Percentiles rank a stretch among this genome's conserved stretches.
Evolutionary conservation across 2,888 invertebrate species (phyloP).

Genomic region (Tanypteryx hageni): DNA sequence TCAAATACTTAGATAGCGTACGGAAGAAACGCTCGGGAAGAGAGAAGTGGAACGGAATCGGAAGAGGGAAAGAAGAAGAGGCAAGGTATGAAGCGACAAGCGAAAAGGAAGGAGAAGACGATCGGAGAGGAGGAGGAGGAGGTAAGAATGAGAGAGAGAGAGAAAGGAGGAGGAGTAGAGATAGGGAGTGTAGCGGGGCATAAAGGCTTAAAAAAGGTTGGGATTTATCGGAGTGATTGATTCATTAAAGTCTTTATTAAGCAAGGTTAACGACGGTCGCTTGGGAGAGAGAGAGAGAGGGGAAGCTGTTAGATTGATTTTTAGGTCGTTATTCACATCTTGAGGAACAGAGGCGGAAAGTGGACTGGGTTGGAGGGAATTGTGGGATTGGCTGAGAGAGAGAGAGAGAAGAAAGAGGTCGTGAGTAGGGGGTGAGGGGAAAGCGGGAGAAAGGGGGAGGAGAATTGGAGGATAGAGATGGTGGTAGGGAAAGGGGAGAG

Average conservation of each 20-base stretch:
- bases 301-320: conserved; percentile 8
- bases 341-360: not conserved
- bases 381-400: not conserved
- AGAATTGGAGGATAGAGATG: not conserved
- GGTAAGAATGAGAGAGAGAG: not conserved
- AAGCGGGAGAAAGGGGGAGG: not conserved
- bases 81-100: not conserved
- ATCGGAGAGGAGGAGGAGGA: not conserved
- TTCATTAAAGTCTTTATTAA: conserved; percentile 49
- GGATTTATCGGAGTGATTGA: conserved; percentile 20
- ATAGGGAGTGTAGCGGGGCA: not conserved
- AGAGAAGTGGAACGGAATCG: not conserved
- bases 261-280: conserved; percentile 39
- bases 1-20: too few relatives aligned
- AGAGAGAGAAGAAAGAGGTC: not conserved
- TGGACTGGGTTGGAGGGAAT: not conserved
- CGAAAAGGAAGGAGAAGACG: not conserved
- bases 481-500: not conserved
- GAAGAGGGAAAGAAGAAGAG: not conserved
- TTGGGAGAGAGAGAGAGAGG: not conserved
- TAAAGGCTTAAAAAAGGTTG: not conserved
- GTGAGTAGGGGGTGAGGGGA: too few relatives aligned
- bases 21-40: not conserved
- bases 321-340: conserved; percentile 40
- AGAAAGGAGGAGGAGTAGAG: not conserved